These are phyloP conservation scores for Oriolus oriolus DNA, from an alignment of 2,113 vertebrate species.

Conservation along the genomic window DNA sequence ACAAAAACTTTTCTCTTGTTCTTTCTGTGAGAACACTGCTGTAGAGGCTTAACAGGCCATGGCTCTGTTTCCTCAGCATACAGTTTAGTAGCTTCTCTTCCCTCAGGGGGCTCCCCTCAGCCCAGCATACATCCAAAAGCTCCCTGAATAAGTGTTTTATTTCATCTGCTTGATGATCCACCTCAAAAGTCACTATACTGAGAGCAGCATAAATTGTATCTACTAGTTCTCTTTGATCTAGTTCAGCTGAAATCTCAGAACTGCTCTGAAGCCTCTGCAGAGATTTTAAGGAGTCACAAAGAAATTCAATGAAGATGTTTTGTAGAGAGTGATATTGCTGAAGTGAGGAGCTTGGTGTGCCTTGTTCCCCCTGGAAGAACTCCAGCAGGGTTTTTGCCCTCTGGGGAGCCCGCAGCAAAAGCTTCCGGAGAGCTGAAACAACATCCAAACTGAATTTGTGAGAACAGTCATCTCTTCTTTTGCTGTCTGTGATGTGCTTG, in stretches of 20 bases:
- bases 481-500: neutral
- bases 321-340: constrained; percentile 65
- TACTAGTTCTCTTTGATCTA: constrained; percentile 31
- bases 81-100: constrained; percentile 85
- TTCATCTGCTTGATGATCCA: constrained; percentile 62
- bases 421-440: constrained; percentile 75
- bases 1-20: constrained; percentile 72
- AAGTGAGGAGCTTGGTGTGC: neutral
- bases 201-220: constrained; percentile 80
- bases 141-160: constrained; percentile 79
- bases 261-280: constrained; percentile 51
- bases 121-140: constrained; percentile 77
- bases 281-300: constrained; percentile 68
- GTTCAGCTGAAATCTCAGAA: constrained; percentile 6
- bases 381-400: constrained; percentile 78
- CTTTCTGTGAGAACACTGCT: constrained; percentile 76
- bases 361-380: constrained; percentile 73
- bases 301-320: constrained; percentile 79
- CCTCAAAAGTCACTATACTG: constrained; percentile 75
- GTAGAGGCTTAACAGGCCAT: constrained; percentile 74
- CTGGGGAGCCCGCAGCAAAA: constrained; percentile 75
- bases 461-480: constrained; percentile 25
- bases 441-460: constrained; percentile 67
- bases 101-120: constrained; percentile 64
- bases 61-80: constrained; percentile 76